phyloP scores from a whole-genome alignment of 2,797 vertebrate genomes.

The Podarcis siculus region DNA sequence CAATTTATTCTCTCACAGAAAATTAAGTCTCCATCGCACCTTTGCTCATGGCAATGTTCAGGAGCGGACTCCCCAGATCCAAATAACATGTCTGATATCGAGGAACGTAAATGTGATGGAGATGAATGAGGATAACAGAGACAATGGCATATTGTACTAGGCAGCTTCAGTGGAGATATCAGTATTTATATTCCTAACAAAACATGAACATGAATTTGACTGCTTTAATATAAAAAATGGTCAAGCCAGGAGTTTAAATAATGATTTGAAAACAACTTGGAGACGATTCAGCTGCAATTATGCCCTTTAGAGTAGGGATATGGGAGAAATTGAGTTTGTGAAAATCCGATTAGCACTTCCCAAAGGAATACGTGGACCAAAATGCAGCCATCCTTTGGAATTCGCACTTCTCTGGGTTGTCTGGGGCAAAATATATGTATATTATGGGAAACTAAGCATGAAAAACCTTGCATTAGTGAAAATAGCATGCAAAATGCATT shows the following conservation, averaged over 20 bases:
- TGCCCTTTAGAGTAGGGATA: background rate
- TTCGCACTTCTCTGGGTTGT: too few species aligned
- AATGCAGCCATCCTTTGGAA: too few species aligned
- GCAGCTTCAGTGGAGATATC: background rate
- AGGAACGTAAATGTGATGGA: background rate
- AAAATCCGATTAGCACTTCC: too few species aligned
- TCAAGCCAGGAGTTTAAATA: background rate
- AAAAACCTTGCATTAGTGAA: too few species aligned
- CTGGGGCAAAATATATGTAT: too few species aligned
- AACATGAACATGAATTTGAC: background rate
- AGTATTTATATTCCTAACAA: background rate
- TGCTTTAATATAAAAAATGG: background rate
- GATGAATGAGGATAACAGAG: background rate
- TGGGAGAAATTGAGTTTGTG: too few species aligned
- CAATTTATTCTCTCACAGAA: slow-evolving; percentile 3
- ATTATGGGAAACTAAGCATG: too few species aligned
- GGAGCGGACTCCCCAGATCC: background rate
- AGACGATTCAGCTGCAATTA: background rate
- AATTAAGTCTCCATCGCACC: background rate
- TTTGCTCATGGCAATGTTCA: background rate
- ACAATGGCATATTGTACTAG: background rate
- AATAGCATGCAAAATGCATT: too few species aligned
- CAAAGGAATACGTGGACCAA: too few species aligned
- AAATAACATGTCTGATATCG: background rate
- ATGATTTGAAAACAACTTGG: background rate